Evolutionary conservation across 2,888 invertebrate species (phyloP), one percentile per base, ranked within the genome.

Genomic region (Tetranychus piercei): DNA sequence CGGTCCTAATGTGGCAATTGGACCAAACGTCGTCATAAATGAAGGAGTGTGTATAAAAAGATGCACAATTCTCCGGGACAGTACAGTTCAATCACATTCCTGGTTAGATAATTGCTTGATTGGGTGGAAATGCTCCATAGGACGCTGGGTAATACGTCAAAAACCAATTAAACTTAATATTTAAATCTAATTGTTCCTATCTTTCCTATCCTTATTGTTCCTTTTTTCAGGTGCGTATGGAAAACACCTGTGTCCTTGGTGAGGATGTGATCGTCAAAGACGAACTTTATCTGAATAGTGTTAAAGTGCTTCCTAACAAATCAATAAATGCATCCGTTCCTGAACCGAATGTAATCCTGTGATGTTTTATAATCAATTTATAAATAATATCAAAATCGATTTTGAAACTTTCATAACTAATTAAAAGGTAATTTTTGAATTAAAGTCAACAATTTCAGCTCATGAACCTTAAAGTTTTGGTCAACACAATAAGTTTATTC

Each of bases 191-290:
- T 71, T 71, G 15, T 44, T 71, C 3, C 9, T 43, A 20, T 44
- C 22, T 79, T 85, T n/a, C n/a, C 7, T 2, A 7, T n/a, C n/a
- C n/a, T n/a, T n/a, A n/a, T n/a, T n/a, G n/a, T n/a, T n/a, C n/a
- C n/a, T 15, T 55, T 55, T 6, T 7, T 15, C 55, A 55, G 55
- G 85, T 94, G 0, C 87, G 99, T 72, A 92, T 99, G 89, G 99
- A 99, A 83, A 96, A 96, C 81, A 92, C 89, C 71, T 92, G 94
- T 0, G 99, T 99, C 0, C 86, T 99, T 1, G 99, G 99, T 0
- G 97, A 99, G 84, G 96, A 99, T 83, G 99, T 99, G 15, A 93
- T 93, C 73, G 96, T 99, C 0, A 92, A 95, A 81, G 99, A 99
- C 82, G 99, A 99, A 82, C 85, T 99, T 0, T 99, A 97, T 82